A percentile compares a stretch with the other conserved stretches of the same genome.
Conservation (phyloP, 2,888 invertebrate species). For the Leptinotarsa tumamoca region DNA sequence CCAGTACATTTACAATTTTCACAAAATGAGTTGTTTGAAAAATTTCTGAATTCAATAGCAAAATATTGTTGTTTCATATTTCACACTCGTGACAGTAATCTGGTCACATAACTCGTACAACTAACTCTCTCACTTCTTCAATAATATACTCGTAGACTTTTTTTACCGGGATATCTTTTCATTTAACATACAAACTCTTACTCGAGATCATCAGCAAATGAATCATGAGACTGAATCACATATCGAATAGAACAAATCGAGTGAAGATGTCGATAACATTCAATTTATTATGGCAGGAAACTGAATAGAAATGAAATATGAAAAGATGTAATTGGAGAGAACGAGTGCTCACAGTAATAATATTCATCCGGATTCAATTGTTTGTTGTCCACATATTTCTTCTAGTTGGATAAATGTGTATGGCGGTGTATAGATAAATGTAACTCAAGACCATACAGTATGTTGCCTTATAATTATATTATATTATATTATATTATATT, state of each 20-base stretch:
- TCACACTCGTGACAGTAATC: too few species aligned
- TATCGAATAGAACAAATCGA: conserved; percentile 35
- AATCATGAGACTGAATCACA: conserved; percentile 1
- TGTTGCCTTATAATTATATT: conserved; percentile 59
- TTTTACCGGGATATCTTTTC: neutral
- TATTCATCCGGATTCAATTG: neutral
- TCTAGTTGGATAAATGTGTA: conserved; percentile 32
- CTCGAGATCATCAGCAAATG: neutral
- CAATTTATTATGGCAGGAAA: conserved; percentile 34
- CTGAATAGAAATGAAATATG: conserved; percentile 35
- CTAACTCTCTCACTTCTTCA: too few species aligned
- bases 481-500: neutral
- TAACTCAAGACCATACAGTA: conserved; percentile 56
- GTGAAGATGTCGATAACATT: conserved; percentile 35
- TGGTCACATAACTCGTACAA: too few species aligned
- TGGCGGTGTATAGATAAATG: conserved; percentile 37
- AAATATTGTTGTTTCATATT: too few species aligned
- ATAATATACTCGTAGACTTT: too few species aligned
- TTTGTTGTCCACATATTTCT: conserved; percentile 31
- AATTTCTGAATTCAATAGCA: too few species aligned
- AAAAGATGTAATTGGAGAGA: conserved; percentile 17
- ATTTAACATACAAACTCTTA: neutral
- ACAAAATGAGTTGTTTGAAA: too few species aligned
- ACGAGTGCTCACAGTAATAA: neutral
- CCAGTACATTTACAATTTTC: too few species aligned